Evolutionary conservation across 2,888 invertebrate genomes (phyloP), one percentile per base, ranked within the genome.

Genomic region (Cerastis rubricosa): DNA sequence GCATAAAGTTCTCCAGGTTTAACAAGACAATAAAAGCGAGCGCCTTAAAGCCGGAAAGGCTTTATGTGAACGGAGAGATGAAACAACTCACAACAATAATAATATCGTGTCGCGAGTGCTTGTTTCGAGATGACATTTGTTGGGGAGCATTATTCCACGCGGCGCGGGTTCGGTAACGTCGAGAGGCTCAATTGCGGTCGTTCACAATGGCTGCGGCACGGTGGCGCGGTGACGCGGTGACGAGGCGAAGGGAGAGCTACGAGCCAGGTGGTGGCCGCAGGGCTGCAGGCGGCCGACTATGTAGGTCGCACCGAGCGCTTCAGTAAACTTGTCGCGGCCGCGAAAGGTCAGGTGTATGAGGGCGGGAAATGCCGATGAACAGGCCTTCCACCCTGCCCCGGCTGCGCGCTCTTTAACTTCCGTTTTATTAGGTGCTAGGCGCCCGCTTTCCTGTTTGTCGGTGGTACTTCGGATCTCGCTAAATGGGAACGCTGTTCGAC

Each of bases 261-360:
- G 87, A 80, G 83, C 87, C 86, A 87, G 85, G 90, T 86, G 85
- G 86, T 85, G 88, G 86, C 84, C 85, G 86, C 87, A 86, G 85
- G 82, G 87, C 89, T 91, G 90, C 90, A 91, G 91, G 91, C 90
- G 91, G 90, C 92, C 90, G 90, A 87, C 93, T 92, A 96, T 96
- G 90, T 96, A 96, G 96, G 96, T 96, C 96, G 95, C 91, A 90
- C 89, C 93, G 92, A 93, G 93, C 94, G 95, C 95, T 94, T 95
- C 95, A 93, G 93, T 95, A 94, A 96, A 95, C 95, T 95, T 93
- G 96, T 95, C 95, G 94, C 94, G 93, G 94, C 90, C 93, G 92
- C 92, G 91, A 96, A 96, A 96, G 96, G 96, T 96, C 96, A 96
- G 95, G 96, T 96, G 95, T 95, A 95, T 95, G 94, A 94, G 95